Evolutionary conservation across 1,140 invertebrate genomes (phyloP).

Genomic region (Polyergus mexicanus): DNA sequence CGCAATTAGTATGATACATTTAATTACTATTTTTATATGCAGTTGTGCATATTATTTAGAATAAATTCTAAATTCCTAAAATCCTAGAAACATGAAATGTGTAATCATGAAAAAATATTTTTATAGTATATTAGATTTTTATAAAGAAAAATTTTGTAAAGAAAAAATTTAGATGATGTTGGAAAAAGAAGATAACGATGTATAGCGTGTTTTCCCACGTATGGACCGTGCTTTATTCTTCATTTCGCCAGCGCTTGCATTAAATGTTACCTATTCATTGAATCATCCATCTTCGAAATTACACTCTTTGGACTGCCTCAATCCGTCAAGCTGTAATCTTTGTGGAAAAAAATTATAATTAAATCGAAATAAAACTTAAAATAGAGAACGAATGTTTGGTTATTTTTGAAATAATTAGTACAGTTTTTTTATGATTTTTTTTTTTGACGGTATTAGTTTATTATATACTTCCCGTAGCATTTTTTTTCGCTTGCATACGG

Average conservation of each 20-base stretch:
- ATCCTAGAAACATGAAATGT: background rate
- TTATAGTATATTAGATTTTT: background rate
- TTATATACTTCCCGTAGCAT: background rate
- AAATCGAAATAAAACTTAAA: background rate
- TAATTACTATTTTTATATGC: background rate
- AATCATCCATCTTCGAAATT: conserved; percentile 22
- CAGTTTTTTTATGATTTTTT: background rate
- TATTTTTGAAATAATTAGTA: conserved; percentile 18
- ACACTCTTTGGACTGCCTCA: background rate
- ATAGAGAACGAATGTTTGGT: background rate
- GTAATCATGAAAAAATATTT: background rate
- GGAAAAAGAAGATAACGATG: background rate
- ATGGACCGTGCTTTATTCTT: background rate
- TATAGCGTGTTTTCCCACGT: background rate
- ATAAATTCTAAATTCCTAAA: background rate
- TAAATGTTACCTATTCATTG: conserved; percentile 33
- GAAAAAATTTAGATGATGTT: background rate
- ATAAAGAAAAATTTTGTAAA: background rate
- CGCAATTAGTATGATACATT: background rate
- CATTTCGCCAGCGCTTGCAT: conserved; percentile 10
- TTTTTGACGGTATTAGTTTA: background rate
- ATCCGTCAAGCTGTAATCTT: conserved; percentile 6
- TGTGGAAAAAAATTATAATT: background rate
- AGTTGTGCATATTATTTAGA: too few species aligned
- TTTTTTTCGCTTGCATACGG: background rate